A percentile compares a stretch with the other conserved stretches of the same genome.
Evolutionary conservation across 1,140 invertebrate species (phyloP).

Genomic region (Phenacoccus solenopsis): DNA sequence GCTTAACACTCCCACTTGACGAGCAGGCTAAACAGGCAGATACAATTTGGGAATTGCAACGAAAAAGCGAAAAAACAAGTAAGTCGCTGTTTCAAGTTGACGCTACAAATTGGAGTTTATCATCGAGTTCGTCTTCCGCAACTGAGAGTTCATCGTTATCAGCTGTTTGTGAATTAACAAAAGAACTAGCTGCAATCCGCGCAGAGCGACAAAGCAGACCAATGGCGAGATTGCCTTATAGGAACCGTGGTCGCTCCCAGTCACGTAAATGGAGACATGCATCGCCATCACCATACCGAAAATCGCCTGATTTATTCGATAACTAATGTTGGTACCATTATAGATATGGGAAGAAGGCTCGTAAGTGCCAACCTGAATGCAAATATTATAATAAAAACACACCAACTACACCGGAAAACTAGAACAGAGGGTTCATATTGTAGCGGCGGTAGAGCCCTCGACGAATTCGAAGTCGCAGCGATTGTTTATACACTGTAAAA

Average conservation of each 20-base stretch:
- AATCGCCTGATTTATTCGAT: background rate
- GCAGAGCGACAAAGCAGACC: background rate
- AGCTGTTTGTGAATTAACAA: background rate
- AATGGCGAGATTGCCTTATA: background rate
- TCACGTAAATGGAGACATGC: background rate
- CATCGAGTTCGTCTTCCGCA: too few relatives aligned
- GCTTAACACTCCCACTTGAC: background rate
- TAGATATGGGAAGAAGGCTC: background rate
- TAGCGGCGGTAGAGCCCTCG: background rate
- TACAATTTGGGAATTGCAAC: too few relatives aligned
- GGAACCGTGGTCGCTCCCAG: background rate
- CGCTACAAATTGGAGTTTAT: too few relatives aligned
- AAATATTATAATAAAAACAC: background rate
- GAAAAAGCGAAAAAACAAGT: too few relatives aligned
- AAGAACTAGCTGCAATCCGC: background rate
- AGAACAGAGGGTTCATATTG: too few relatives aligned
- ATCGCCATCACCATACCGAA: background rate
- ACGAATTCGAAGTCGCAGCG: background rate
- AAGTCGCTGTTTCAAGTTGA: too few relatives aligned
- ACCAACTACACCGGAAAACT: background rate
- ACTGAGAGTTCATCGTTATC: too few relatives aligned
- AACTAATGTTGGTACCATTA: background rate
- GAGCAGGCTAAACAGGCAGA: too few relatives aligned
- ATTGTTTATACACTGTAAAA: background rate
- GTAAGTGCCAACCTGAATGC: background rate